Base-by-base conservation (phyloP, 2,888 invertebrate genomes). In the Tenthredo livida region DNA sequence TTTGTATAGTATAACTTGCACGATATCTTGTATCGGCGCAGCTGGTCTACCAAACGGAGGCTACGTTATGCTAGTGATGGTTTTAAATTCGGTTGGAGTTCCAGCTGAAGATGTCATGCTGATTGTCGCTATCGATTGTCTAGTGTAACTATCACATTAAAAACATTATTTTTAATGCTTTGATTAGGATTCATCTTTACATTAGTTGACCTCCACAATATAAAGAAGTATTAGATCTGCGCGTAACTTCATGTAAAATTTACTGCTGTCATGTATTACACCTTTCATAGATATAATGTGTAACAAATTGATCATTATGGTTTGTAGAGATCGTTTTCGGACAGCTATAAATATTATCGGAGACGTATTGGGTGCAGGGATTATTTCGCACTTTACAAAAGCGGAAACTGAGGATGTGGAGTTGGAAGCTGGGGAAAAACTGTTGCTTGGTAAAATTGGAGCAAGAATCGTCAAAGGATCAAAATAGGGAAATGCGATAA, bases 21-120 rank as follows among this genome's bases (percentile, higher is more conserved):
- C 99, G 0, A 97, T 98, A 84, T 99, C 99, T 0, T 98, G 98
- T 89, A 98, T 99, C 92, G 99, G 99, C 86, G 99, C 99, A 25
- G 99, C 99, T 12, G 98, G 99, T 75, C 98, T 99, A 90, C 99
- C 99, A 6, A 98, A 98, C 92, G 98, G 98, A 40, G 98, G 98
- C 67, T 95, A 99, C 89, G 97, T 98, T 78, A 99, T 98, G 92
- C 98, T 99, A 97, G 98, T 98, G 88, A 98, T 98, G 97, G 98
- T 98, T 84, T 94, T 98, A 89, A 98, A 98, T 93, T 98, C 98
- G 10, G 97, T 98, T 87, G 98, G 98, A 86, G 94, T 98, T 87
- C 98, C 98, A 73, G 97, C 97, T 0, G 97, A 98, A 92, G 98
- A 98, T 93, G 97, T 98, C 85, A 97, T 97, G 86, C 95, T 98